Base-by-base conservation (phyloP, 2,888 invertebrate genomes). In the Lamproptera curius region DNA sequence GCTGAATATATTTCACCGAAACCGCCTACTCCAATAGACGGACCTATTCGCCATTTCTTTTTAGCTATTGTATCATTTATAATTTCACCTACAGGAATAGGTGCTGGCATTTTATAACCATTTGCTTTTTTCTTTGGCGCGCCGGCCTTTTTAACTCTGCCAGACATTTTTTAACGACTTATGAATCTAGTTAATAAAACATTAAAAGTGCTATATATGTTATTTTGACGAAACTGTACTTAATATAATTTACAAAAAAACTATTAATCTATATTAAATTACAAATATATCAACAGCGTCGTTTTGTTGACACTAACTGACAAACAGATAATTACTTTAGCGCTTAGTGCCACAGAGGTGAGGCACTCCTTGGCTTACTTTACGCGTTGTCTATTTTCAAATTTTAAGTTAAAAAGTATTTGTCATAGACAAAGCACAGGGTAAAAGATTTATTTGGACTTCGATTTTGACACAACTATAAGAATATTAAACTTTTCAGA, bases 1-100 rank as follows among this genome's bases (percentile, higher is more conserved):
- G 95, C 96, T 0, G 94, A 91, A 75, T 98, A 98, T 62, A 98
- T 97, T 73, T 96, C 95, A 0, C 98, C 98, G 74, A 98, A 98
- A 9, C 98, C 98, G 0, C 98, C 98, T 47, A 92, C 89, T 0
- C 97, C 98, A 51, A 98, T 95, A 0, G 97, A 93, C 10, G 92
- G 90, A 0, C 97, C 97, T 49, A 98, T 89, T 56, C 91, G 91
- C 97, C 97, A 98, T 70, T 92, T 89, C 54, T 92, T 92, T 70
- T 96, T 95, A 9, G 84, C 75, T 23, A 93, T 73, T 31, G 67
- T 72, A 77, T 97, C 97, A 31, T 89, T 90, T 31, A 98, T 82
- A 44, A 96, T 78, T 74, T 94, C 94, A 5, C 97, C 97, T 39
- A 79, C 70, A 3, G 93, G 91, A 56, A 96, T 90, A 11, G 92